phyloP scores from a whole-genome alignment of 2,113 vertebrate genomes.

The Cephalopholis sonnerati region DNA sequence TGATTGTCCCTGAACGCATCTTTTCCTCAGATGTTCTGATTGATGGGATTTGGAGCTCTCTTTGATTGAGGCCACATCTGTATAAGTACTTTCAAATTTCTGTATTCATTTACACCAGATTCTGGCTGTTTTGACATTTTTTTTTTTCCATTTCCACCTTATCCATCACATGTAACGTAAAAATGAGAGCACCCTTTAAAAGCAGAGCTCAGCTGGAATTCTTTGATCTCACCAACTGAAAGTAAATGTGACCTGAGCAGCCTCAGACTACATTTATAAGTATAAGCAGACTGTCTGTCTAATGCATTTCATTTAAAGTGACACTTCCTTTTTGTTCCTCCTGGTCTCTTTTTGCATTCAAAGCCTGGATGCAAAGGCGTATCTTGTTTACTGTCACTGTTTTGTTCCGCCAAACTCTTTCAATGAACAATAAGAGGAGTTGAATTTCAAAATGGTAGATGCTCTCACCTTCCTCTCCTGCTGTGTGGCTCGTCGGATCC shows the following conservation, averaged over 20 bases:
- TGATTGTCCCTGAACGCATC: conserved; percentile 84
- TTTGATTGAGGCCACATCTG: conserved; percentile 84
- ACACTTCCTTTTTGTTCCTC: conserved; percentile 64
- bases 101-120: conserved; percentile 3
- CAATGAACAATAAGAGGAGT: conserved; percentile 81
- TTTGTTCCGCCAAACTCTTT: conserved; percentile 79
- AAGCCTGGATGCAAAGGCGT: conserved; percentile 66
- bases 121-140: conserved; percentile 73
- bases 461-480: conserved; percentile 92
- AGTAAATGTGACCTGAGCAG: conserved; percentile 85
- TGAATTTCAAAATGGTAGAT: conserved; percentile 86
- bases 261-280: conserved; percentile 77
- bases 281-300: conserved; percentile 69
- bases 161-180: conserved; percentile 63
- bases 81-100: conserved; percentile 36
- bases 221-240: conserved; percentile 85
- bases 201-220: conserved; percentile 82
- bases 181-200: conserved; percentile 68
- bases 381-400: conserved; percentile 79
- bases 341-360: conserved; percentile 69
- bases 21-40: conserved; percentile 87
- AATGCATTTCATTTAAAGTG: conserved; percentile 70
- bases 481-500: conserved; percentile 80
- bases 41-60: conserved; percentile 89
- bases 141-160: conserved; percentile 63